Evolutionary conservation across 2,797 vertebrate genomes (phyloP).

Genomic region (Apogon talboti): DNA sequence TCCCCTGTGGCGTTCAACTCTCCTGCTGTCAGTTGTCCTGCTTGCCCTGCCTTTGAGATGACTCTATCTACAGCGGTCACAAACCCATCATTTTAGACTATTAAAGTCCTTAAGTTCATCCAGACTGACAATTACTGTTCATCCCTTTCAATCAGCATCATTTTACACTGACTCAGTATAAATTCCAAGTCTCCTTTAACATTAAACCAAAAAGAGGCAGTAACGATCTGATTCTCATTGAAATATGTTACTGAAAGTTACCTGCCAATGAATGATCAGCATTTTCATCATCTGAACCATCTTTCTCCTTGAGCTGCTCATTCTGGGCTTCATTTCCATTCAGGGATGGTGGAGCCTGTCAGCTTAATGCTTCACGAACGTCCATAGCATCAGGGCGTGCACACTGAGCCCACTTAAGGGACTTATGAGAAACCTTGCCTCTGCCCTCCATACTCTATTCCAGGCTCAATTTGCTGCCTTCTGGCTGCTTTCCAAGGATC

Average conservation of each 20-base stretch:
- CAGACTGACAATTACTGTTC: slow-evolving; percentile 62
- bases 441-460: slow-evolving; percentile 76
- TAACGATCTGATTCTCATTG: slow-evolving; percentile 34
- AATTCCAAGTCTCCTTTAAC: slow-evolving; percentile 35
- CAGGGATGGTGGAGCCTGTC: slow-evolving; percentile 54
- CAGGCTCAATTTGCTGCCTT: slow-evolving; percentile 70
- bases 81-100: slow-evolving; percentile 61
- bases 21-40: slow-evolving; percentile 61
- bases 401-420: slow-evolving; percentile 71
- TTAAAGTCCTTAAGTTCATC: slow-evolving; percentile 41
- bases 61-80: slow-evolving; percentile 43
- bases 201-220: slow-evolving; percentile 34
- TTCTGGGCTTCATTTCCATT: slow-evolving; percentile 55
- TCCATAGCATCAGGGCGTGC: slow-evolving; percentile 51
- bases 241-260: slow-evolving; percentile 34
- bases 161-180: slow-evolving; percentile 45
- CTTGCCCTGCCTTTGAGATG: slow-evolving; percentile 53
- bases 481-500: slow-evolving; percentile 66
- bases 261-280: slow-evolving; percentile 22
- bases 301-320: slow-evolving; percentile 46
- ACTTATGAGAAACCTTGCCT: slow-evolving; percentile 69
- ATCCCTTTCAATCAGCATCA: slow-evolving; percentile 36
- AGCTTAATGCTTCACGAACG: slow-evolving; percentile 60
- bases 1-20: slow-evolving; percentile 59
- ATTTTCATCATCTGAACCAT: slow-evolving; percentile 42